Conservation (phyloP, 2,888 invertebrate genomes). For the Pyrrhia umbra region DNA sequence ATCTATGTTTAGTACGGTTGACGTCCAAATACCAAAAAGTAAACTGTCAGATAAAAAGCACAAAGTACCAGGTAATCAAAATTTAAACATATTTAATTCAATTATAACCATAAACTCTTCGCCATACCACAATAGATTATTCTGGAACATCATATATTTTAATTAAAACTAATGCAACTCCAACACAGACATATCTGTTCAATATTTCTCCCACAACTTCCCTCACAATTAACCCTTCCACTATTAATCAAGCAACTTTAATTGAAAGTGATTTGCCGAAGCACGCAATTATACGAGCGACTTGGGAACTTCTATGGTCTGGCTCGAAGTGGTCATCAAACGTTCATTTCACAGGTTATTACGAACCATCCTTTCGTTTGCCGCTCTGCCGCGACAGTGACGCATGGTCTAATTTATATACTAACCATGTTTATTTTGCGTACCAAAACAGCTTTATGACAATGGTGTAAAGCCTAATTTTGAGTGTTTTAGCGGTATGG, state of each 20-base stretch:
- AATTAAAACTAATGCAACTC: neutral
- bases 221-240: conserved; percentile 32
- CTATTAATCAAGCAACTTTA: conserved; percentile 61
- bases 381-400: conserved; percentile 80
- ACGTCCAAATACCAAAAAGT: too few relatives aligned
- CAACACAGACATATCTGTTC: conserved; percentile 5
- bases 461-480: conserved; percentile 69
- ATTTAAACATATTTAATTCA: too few relatives aligned
- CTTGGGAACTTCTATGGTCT: conserved; percentile 65
- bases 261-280: conserved; percentile 66
- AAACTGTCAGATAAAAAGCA: too few relatives aligned
- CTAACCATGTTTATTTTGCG: conserved; percentile 68
- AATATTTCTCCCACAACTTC: conserved; percentile 21
- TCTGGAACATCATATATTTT: neutral
- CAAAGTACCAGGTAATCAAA: too few relatives aligned
- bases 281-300: conserved; percentile 67
- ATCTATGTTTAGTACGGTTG: too few relatives aligned
- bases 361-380: conserved; percentile 77
- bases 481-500: conserved; percentile 44
- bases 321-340: conserved; percentile 79
- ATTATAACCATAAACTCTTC: too few relatives aligned
- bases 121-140: neutral
- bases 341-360: conserved; percentile 86
- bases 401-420: conserved; percentile 85
- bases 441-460: conserved; percentile 59